Percentiles rank a stretch among this genome's conserved stretches.
These are phyloP conservation scores for Pteronura brasiliensis DNA, from an alignment of 2,113 vertebrate genomes.

Conservation along the genomic window DNA sequence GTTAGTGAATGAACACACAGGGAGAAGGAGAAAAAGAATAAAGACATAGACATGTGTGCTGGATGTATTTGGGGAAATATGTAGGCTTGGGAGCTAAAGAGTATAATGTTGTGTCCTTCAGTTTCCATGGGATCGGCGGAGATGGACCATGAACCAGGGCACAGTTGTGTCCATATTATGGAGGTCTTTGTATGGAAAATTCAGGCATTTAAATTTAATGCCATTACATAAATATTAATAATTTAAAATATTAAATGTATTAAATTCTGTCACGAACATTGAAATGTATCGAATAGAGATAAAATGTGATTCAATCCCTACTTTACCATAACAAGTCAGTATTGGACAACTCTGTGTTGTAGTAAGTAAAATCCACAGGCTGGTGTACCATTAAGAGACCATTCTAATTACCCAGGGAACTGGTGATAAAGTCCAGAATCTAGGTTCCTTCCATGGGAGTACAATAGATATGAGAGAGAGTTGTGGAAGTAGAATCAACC, in stretches of 20 bases:
- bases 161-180: not conserved
- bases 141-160: not conserved
- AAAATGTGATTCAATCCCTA: not conserved
- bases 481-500: not conserved
- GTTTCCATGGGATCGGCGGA: not conserved
- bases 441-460: not conserved
- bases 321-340: not conserved
- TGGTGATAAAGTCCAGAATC: not conserved
- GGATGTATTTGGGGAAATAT: not conserved
- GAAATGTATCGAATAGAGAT: not conserved
- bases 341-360: not conserved
- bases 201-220: not conserved
- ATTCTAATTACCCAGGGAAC: not conserved
- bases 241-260: constrained; percentile 12
- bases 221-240: not conserved
- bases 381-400: not conserved
- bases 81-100: not conserved
- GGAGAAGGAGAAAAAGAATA: not conserved
- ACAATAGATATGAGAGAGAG: not conserved
- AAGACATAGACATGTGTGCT: not conserved
- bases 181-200: not conserved
- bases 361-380: not conserved
- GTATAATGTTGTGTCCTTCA: not conserved
- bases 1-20: not conserved
- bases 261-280: not conserved